A percentile compares a stretch with the other conserved stretches of the same genome.
Evolutionary conservation across 1,140 invertebrate genomes (phyloP).

Genomic region (Aphelinus atriplicis): DNA sequence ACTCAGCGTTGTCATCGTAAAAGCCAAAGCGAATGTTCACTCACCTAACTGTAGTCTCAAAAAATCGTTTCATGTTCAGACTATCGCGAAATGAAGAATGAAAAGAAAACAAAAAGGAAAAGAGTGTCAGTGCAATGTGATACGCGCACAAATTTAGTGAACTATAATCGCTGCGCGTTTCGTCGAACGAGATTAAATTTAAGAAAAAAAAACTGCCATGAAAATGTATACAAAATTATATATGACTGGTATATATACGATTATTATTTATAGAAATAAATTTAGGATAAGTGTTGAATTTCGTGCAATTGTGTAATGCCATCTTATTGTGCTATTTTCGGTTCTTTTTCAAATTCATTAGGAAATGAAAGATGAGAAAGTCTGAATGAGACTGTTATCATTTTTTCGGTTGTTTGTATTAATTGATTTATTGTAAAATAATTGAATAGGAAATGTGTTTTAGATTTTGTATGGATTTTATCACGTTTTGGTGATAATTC

Average conservation of each 20-base stretch:
- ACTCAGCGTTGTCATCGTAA: not conserved
- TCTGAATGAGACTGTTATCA: slow-evolving; percentile 8
- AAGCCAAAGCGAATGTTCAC: not conserved
- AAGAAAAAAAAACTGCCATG: slow-evolving; percentile 28
- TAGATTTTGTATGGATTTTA: slow-evolving; percentile 13
- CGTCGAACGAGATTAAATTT: slow-evolving; percentile 24
- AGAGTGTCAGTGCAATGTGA: slow-evolving; percentile 21
- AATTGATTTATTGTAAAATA: not conserved
- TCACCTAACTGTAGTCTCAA: not conserved
- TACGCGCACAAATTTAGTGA: slow-evolving; percentile 26
- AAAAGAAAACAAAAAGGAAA: slow-evolving; percentile 11
- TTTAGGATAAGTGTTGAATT: slow-evolving; percentile 33
- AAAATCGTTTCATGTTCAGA: not conserved
- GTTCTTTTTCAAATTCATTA: slow-evolving; percentile 10
- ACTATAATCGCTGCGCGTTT: slow-evolving; percentile 19
- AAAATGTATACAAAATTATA: slow-evolving; percentile 32
- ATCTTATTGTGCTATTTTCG: slow-evolving; percentile 39
- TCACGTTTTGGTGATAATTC: slow-evolving; percentile 11
- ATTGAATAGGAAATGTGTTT: not conserved
- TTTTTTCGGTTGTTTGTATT: slow-evolving; percentile 8
- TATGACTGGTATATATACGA: slow-evolving; percentile 18
- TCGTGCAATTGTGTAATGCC: slow-evolving; percentile 46
- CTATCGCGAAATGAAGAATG: not conserved
- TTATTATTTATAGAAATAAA: not conserved
- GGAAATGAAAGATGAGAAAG: slow-evolving; percentile 2